These are phyloP conservation scores for Cardinalis cardinalis DNA, from an alignment of 2,113 vertebrate species.

Conservation along the genomic window DNA sequence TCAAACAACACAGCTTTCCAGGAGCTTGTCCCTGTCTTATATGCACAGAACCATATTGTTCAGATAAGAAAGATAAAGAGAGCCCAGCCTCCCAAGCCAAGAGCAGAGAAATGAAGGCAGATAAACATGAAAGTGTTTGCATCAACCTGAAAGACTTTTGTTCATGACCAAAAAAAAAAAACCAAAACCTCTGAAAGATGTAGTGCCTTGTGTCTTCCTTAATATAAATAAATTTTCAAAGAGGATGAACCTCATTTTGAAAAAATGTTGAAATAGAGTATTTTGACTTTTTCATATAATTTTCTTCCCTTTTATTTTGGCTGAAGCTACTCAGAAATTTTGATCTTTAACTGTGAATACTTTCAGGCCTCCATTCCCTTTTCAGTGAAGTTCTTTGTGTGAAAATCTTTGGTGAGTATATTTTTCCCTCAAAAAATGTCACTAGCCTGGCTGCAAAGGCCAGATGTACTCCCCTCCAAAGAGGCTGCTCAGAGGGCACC, in stretches of 20 bases:
- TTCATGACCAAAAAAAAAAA: background rate
- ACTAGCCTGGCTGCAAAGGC: background rate
- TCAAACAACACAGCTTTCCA: background rate
- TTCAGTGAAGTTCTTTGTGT: background rate
- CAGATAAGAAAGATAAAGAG: background rate
- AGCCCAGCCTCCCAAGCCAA: background rate
- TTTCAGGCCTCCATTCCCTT: background rate
- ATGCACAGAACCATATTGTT: background rate
- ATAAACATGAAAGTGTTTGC: background rate
- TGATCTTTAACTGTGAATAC: background rate
- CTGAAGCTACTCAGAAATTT: background rate
- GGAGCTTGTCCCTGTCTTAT: background rate
- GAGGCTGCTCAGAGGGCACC: background rate
- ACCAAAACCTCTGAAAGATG: background rate
- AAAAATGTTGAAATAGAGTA: background rate
- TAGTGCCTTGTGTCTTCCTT: background rate
- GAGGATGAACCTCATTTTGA: background rate
- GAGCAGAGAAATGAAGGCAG: background rate
- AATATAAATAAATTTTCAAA: background rate
- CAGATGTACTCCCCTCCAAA: background rate
- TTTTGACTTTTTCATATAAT: background rate
- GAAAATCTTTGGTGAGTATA: background rate
- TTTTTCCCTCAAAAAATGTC: background rate
- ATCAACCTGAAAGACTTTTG: background rate
- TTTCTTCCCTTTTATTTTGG: background rate